Percentiles rank a stretch among this genome's conserved stretches.
These are phyloP conservation scores for Euplexia lucipara DNA, from an alignment of 2,888 invertebrate species.

Conservation along the genomic window DNA sequence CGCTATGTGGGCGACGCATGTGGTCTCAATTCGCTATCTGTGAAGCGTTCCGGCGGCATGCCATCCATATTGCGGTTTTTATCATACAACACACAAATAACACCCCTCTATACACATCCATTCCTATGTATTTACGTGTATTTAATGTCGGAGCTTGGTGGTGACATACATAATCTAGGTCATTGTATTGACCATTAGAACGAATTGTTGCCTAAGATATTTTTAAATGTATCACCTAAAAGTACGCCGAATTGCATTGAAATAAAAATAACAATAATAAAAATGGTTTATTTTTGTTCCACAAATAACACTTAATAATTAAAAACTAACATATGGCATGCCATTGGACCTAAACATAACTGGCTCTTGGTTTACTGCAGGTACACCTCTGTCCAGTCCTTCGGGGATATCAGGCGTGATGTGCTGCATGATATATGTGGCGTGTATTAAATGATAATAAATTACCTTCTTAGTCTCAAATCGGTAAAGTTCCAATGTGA, in stretches of 20 bases:
- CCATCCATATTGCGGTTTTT: conserved; percentile 38
- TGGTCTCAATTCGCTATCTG: conserved; percentile 35
- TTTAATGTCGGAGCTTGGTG: background rate
- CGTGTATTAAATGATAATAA: too few relatives aligned
- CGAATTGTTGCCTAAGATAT: too few relatives aligned
- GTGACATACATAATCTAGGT: conserved; percentile 1
- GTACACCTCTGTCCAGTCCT: too few relatives aligned
- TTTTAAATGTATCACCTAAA: too few relatives aligned
- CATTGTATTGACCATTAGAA: conserved; percentile 2
- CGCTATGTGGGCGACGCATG: conserved; percentile 11
- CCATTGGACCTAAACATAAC: too few relatives aligned
- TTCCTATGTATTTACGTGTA: background rate
- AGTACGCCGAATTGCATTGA: too few relatives aligned
- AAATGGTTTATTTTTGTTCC: background rate
- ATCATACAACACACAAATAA: conserved; percentile 15
- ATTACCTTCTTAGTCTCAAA: too few relatives aligned
- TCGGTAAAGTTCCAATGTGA: too few relatives aligned
- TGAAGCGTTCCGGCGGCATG: conserved; percentile 22
- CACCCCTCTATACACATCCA: background rate
- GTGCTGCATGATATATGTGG: too few relatives aligned
- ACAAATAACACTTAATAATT: too few relatives aligned
- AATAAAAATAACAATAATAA: background rate
- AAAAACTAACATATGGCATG: background rate
- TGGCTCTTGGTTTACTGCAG: too few relatives aligned
- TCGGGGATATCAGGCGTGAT: too few relatives aligned